These are phyloP conservation scores for Hybognathus amarus DNA, from an alignment of 2,797 vertebrate genomes.

Conservation along the genomic window DNA sequence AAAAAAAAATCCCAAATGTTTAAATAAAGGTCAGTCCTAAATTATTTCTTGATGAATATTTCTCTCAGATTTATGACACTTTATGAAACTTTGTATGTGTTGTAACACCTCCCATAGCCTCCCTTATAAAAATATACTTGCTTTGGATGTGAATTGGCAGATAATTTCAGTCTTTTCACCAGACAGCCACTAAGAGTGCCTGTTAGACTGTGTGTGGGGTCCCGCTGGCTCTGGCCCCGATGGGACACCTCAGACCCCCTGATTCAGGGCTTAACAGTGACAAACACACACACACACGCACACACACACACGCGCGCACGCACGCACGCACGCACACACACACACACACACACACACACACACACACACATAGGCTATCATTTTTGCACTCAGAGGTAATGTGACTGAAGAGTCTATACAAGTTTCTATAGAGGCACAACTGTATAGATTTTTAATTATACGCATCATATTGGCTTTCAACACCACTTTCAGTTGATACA, in stretches of 20 bases:
- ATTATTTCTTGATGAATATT: neutral
- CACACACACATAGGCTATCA: neutral
- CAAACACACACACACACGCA: neutral
- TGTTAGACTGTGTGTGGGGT: neutral
- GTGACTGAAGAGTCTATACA: neutral
- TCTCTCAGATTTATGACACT: neutral
- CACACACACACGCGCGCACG: neutral
- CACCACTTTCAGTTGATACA: neutral
- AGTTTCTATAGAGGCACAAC: neutral
- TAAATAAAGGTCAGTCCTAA: neutral
- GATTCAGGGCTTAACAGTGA: neutral
- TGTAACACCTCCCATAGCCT: neutral
- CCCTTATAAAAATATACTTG: neutral
- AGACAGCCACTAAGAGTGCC: neutral
- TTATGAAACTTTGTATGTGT: neutral
- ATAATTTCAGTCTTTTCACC: too few relatives aligned
- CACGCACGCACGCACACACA: neutral
- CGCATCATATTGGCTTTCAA: neutral
- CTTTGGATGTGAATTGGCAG: neutral
- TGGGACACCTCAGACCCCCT: neutral
- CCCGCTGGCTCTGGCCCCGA: neutral
- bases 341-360: neutral
- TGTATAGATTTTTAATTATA: neutral
- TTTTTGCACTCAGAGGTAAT: neutral
- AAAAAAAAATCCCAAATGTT: neutral